Evolutionary conservation across 2,888 invertebrate genomes (phyloP).

Genomic region (Dasypolia templi): DNA sequence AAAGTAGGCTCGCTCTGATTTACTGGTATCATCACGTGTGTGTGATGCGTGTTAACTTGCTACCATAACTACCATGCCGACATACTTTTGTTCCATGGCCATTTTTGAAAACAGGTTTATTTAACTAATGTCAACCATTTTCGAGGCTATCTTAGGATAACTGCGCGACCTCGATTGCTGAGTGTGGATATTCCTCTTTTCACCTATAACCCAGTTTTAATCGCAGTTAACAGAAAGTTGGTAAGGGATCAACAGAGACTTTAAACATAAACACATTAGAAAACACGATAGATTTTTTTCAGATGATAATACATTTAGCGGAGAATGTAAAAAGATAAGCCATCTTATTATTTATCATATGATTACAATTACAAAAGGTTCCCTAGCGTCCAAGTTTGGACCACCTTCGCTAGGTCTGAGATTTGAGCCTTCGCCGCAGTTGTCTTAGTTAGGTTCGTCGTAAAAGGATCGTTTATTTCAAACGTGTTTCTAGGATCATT

Average conservation of each 20-base stretch:
- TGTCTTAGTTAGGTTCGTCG: conserved; percentile 25
- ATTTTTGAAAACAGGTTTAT: conserved; percentile 40
- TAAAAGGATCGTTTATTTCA: conserved; percentile 41
- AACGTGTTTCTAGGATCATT: conserved; percentile 37
- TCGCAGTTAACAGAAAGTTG: conserved; percentile 5
- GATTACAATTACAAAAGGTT: neutral
- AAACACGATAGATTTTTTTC: neutral
- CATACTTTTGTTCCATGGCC: conserved; percentile 43
- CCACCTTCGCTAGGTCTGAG: neutral
- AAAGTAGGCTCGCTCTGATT: conserved; percentile 54
- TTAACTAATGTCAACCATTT: conserved; percentile 32
- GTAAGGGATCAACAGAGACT: neutral
- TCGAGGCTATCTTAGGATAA: conserved; percentile 18
- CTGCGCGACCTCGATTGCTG: conserved; percentile 8
- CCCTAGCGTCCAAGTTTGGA: neutral
- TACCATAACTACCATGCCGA: conserved; percentile 39
- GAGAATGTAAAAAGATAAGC: neutral
- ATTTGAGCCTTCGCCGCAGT: neutral
- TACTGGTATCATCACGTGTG: conserved; percentile 46
- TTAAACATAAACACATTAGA: conserved; percentile 1
- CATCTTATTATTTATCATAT: neutral
- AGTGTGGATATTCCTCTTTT: conserved; percentile 31
- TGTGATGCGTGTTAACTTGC: conserved; percentile 50
- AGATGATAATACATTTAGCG: neutral
- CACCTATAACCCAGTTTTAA: conserved; percentile 21